Conservation (phyloP, 2,113 vertebrate genomes). For the Cyprinodon tularosa region DNA sequence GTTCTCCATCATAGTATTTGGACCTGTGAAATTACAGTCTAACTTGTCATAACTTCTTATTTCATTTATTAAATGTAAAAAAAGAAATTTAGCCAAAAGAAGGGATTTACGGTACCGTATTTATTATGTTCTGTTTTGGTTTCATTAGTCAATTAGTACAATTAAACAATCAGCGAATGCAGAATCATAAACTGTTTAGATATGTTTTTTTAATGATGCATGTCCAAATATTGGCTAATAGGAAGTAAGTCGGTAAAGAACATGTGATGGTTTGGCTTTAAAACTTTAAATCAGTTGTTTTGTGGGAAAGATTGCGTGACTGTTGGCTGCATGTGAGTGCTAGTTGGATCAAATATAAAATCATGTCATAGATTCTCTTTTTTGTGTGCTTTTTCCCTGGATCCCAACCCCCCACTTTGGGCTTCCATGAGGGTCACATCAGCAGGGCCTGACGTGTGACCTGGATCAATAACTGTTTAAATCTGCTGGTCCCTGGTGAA, state of each 20-base stretch:
- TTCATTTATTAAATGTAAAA: no score
- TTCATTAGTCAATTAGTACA: not conserved
- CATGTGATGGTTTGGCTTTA: not conserved
- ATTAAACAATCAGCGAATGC: not conserved
- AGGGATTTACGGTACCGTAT: no score
- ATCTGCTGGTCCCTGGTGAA: conserved; percentile 69
- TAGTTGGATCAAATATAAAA: conserved; percentile 44
- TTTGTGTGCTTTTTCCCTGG: conserved; percentile 41
- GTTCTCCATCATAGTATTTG: no score
- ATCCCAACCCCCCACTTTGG: conserved; percentile 57
- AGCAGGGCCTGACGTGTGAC: conserved; percentile 76
- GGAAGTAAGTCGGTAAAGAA: not conserved
- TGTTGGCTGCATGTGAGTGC: not conserved
- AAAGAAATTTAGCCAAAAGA: no score
- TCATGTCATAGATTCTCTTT: conserved; percentile 45
- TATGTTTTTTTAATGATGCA: no score
- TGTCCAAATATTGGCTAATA: not conserved
- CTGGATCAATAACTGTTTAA: conserved; percentile 85
- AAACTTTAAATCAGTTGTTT: not conserved
- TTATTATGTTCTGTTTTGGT: no score
- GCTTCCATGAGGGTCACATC: conserved; percentile 69
- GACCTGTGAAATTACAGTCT: no score
- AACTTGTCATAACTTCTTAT: no score
- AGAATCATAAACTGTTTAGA: no score
- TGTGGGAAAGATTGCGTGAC: not conserved